Conservation (phyloP, 2,797 vertebrate species). For the Toxotes lorentzi region DNA sequence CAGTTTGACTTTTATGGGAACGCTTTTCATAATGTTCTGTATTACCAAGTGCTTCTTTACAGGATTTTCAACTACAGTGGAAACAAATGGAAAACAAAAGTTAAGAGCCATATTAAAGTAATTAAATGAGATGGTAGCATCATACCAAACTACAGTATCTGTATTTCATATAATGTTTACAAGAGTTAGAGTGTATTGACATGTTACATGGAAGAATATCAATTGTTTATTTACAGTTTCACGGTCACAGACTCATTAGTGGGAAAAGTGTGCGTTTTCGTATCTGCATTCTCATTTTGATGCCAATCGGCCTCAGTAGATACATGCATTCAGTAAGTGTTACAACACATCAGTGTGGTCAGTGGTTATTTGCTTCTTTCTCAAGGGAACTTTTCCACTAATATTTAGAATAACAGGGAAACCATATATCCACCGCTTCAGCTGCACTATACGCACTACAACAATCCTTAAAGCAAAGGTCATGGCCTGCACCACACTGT, state of each 20-base stretch:
- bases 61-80: not conserved
- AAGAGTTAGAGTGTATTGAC: not conserved
- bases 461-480: not conserved
- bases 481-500: not conserved
- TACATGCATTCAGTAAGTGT: not conserved
- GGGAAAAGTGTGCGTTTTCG: not conserved
- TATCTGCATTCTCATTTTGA: not conserved
- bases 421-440: not conserved
- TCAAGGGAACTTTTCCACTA: not conserved
- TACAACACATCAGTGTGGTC: not conserved
- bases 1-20: not conserved
- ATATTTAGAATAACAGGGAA: conserved; percentile 10
- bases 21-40: not conserved
- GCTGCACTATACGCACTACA: not conserved
- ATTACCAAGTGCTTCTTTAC: not conserved
- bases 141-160: not conserved
- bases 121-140: conserved; percentile 2
- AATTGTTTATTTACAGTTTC: not conserved
- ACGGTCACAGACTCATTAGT: not conserved
- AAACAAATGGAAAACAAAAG: conserved; percentile 12
- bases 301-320: not conserved
- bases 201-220: not conserved
- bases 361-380: not conserved
- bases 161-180: conserved; percentile 2
- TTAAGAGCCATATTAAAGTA: not conserved